phyloP scores from a whole-genome alignment of 2,113 vertebrate genomes.

The Antennarius striatus region DNA sequence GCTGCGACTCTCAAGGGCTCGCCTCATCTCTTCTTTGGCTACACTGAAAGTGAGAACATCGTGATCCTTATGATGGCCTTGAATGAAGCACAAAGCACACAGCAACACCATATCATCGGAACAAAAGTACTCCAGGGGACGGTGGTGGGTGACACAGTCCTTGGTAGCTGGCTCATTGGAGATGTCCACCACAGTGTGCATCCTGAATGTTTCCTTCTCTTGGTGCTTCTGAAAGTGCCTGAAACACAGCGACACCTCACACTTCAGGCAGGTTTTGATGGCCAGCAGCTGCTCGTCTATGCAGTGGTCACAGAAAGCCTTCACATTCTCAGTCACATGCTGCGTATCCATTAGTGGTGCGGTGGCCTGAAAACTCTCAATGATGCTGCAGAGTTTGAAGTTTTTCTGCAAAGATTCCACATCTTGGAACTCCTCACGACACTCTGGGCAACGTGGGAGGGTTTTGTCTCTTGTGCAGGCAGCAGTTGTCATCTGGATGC shows the following conservation, averaged over 20 bases:
- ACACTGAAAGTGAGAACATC: conserved; percentile 64
- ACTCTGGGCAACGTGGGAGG: conserved; percentile 70
- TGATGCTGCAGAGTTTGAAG: conserved; percentile 76
- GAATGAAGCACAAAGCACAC: conserved; percentile 66
- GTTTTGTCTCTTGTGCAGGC: not conserved
- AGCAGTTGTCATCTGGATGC: conserved; percentile 47
- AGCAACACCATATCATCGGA: conserved; percentile 53
- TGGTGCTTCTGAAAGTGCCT: conserved; percentile 76
- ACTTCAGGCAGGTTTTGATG: conserved; percentile 75
- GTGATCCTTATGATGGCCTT: conserved; percentile 71
- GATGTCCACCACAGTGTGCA: conserved; percentile 67
- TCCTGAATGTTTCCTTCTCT: conserved; percentile 56
- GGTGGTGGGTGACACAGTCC: conserved; percentile 65
- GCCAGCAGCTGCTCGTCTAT: conserved; percentile 54
- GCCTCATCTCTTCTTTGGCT: conserved; percentile 74
- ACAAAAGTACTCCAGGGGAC: conserved; percentile 77
- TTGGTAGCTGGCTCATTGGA: not conserved
- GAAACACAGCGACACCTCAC: conserved; percentile 77
- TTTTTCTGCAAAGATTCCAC: conserved; percentile 65
- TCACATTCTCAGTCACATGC: not conserved
- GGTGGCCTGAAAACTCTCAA: conserved; percentile 58
- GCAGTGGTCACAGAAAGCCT: conserved; percentile 78
- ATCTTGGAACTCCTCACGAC: conserved; percentile 54
- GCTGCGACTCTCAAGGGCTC: conserved; percentile 50
- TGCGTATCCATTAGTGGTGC: not conserved